Evolutionary conservation across 1,140 invertebrate genomes (phyloP).

Genomic region (Triops cancriformis): DNA sequence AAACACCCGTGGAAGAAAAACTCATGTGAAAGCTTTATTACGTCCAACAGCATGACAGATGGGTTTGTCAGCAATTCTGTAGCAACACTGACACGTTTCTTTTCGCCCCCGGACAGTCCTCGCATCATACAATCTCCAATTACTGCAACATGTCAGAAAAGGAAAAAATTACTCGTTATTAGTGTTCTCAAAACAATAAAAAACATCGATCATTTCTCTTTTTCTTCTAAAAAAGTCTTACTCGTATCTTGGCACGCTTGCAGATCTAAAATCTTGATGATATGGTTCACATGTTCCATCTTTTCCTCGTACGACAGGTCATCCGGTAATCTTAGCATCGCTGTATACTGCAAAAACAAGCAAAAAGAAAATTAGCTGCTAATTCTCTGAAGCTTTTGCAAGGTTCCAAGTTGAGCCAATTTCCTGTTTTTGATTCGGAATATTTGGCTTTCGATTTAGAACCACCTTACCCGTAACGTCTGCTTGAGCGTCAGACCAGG

Average conservation of each 20-base stretch:
- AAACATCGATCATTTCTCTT: no score
- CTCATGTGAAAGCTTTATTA: slow-evolving; percentile 48
- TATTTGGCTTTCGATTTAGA: no score
- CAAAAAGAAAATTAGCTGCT: not conserved
- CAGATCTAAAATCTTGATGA: slow-evolving; percentile 68
- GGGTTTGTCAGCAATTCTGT: slow-evolving; percentile 81
- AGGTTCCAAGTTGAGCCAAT: no score
- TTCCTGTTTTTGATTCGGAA: no score
- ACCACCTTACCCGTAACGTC: slow-evolving; percentile 63
- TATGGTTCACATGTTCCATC: slow-evolving; percentile 67
- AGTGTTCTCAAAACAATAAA: no score
- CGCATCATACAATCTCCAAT: slow-evolving; percentile 69
- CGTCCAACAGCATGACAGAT: slow-evolving; percentile 71
- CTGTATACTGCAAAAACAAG: slow-evolving; percentile 52
- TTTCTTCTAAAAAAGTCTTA: slow-evolving; percentile 32
- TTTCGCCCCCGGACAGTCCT: slow-evolving; percentile 76
- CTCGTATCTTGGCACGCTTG: slow-evolving; percentile 67
- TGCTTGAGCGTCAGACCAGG: slow-evolving; percentile 68
- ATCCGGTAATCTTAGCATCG: slow-evolving; percentile 63
- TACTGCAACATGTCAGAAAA: slow-evolving; percentile 42
- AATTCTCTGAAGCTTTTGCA: no score
- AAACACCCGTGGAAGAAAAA: not conserved
- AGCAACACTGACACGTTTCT: slow-evolving; percentile 76
- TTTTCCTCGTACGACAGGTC: slow-evolving; percentile 62
- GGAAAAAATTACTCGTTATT: slow-evolving; percentile 15